Evolutionary conservation across 2,888 invertebrate genomes (phyloP).

Genomic region (Eremobia ochroleuca): DNA sequence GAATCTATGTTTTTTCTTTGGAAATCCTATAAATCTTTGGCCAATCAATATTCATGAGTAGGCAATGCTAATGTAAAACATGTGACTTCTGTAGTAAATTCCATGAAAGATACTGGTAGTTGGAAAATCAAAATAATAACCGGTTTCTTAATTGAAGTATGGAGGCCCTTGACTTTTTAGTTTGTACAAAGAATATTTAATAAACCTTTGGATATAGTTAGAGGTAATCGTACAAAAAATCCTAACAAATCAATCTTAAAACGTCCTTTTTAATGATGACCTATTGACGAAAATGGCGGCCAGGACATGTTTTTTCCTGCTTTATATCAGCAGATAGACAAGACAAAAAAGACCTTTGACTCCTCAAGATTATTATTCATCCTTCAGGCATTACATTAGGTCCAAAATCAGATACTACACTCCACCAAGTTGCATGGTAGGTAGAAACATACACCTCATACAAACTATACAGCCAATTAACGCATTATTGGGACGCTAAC

Average conservation of each 20-base stretch:
- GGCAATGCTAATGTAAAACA: slow-evolving; percentile 44
- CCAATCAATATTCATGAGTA: slow-evolving; percentile 60
- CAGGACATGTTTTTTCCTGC: background rate
- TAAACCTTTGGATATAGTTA: background rate
- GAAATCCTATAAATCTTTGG: slow-evolving; percentile 55
- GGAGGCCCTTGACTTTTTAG: background rate
- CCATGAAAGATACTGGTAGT: slow-evolving; percentile 20
- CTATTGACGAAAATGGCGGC: background rate
- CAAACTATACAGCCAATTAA: slow-evolving; percentile 49
- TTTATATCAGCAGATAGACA: background rate
- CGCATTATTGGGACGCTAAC: slow-evolving; percentile 56
- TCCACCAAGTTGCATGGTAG: slow-evolving; percentile 1
- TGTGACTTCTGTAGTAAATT: slow-evolving; percentile 54
- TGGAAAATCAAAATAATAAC: slow-evolving; percentile 33
- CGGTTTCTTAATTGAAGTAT: background rate
- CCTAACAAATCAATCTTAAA: background rate
- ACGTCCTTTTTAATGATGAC: background rate
- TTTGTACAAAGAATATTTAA: background rate
- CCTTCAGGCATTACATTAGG: slow-evolving; percentile 8
- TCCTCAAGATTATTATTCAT: background rate
- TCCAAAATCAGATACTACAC: slow-evolving; percentile 37
- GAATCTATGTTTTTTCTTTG: slow-evolving; percentile 61
- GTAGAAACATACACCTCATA: slow-evolving; percentile 36
- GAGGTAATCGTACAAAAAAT: background rate
- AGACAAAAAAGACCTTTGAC: background rate